Percentiles rank a stretch among this genome's conserved stretches.
Conservation (phyloP, 2,797 vertebrate genomes). For the Neosilurus mollespiculum region DNA sequence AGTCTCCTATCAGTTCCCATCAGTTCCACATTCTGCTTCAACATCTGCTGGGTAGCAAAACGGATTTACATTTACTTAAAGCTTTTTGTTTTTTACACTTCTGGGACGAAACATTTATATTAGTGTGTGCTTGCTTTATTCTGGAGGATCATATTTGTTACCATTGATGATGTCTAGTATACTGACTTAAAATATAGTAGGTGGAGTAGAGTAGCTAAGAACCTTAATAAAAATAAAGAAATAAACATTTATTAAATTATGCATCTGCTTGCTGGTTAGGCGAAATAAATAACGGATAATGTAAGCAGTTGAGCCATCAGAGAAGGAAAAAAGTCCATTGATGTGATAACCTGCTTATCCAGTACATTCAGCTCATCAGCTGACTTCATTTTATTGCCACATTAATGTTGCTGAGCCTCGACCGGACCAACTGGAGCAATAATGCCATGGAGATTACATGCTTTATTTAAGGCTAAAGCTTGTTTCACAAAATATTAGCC, state of each 20-base stretch:
- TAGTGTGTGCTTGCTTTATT: background rate
- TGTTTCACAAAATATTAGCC: no score
- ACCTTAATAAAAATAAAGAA: background rate
- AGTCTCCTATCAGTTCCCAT: slow-evolving; percentile 46
- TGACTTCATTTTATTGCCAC: no score
- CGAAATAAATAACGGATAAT: background rate
- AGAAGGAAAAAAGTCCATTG: no score
- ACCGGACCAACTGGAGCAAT: no score
- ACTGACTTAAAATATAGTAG: background rate
- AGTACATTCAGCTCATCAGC: no score
- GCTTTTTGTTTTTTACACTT: background rate
- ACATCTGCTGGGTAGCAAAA: slow-evolving; percentile 66
- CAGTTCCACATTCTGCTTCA: slow-evolving; percentile 54
- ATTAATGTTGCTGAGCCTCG: no score
- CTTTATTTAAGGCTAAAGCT: no score
- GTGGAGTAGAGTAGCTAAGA: no score
- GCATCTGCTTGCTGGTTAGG: background rate
- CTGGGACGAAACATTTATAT: background rate
- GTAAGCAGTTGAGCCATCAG: background rate
- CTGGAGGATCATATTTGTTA: background rate
- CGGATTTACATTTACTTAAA: slow-evolving; percentile 6
- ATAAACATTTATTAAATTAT: background rate
- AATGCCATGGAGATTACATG: no score
- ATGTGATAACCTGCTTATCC: no score
- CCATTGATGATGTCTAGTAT: background rate